These are phyloP conservation scores for Lytechinus pictus DNA, from an alignment of 35 echinoderm and acorn worm genomes.

Conservation along the genomic window DNA sequence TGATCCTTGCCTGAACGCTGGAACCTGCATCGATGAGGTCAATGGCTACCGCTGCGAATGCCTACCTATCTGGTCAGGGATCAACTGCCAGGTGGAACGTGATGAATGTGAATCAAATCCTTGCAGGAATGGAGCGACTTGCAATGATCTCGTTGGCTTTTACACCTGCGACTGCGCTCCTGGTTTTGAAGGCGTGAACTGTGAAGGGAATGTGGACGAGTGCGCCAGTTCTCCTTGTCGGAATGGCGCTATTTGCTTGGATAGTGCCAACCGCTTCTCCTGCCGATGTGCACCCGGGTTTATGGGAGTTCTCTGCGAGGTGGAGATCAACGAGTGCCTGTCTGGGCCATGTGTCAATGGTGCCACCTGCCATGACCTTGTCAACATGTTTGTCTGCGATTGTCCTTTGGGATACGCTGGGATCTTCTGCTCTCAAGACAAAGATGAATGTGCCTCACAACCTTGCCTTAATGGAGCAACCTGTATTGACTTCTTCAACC, in stretches of 20 bases:
- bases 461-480: slow-evolving; percentile 73
- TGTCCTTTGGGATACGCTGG: slow-evolving; percentile 74
- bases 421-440: slow-evolving; percentile 65
- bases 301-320: slow-evolving; percentile 64
- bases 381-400: slow-evolving; percentile 69
- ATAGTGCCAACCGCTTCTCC: slow-evolving; percentile 69
- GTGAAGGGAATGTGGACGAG: slow-evolving; percentile 84
- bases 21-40: slow-evolving; percentile 80
- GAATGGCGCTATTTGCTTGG: slow-evolving; percentile 82
- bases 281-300: slow-evolving; percentile 74
- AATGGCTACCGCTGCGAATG: slow-evolving; percentile 80
- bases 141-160: slow-evolving; percentile 70
- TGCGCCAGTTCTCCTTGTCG: slow-evolving; percentile 80
- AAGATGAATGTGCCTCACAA: slow-evolving; percentile 82
- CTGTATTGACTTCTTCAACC: slow-evolving; percentile 70
- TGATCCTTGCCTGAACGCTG: slow-evolving; percentile 66
- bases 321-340: slow-evolving; percentile 83
- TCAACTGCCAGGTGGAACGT: slow-evolving; percentile 64
- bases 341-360: slow-evolving; percentile 80
- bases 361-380: slow-evolving; percentile 66
- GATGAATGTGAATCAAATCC: slow-evolving; percentile 88
- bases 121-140: slow-evolving; percentile 71
- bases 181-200: slow-evolving; percentile 74
- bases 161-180: slow-evolving; percentile 73
- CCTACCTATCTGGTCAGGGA: slow-evolving; percentile 79